Base-by-base conservation (phyloP, 2,888 invertebrate species). In the Lysandra coridon region DNA sequence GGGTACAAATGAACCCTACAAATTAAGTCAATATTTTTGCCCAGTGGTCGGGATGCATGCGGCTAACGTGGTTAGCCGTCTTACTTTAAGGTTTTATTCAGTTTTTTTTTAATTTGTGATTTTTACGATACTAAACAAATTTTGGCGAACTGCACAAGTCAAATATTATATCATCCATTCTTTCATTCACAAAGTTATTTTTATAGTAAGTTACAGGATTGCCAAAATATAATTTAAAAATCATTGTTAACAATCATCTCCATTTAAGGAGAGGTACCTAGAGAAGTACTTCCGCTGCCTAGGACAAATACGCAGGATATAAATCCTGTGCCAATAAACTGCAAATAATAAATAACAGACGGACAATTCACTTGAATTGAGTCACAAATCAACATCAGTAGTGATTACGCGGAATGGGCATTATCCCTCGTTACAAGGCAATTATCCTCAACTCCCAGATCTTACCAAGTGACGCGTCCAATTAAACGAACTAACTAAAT, bases 401-500 rank as follows among this genome's bases (percentile, higher is more conserved):
- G 75, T 74, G 82, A 83, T 83, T 81, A 83, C 77, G 49, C 10
- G 44, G 75, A 75, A 79, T 79, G 74, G 79, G 75, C 62, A 57
- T 76, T 64, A 62, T 75, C 23, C 75, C 23, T 78, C 76, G 81
- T 80, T 81, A 83, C 81, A 80, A 81, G 69, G 73, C 78, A 74
- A 80, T 81, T 79, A 80, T 83, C 81, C 82, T 83, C 84, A 84
- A 82, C 81, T 87, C 85, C 84, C 85, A 84, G 84, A 87, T 84
- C 85, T 84, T 84, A 83, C 81, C 83, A 83, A 84, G 83, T 89
- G 92, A 91, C 93, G 89, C 87, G 85, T 86, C 92, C 91, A 93
- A 93, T 93, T 93, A 93, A 88, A 87, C 84, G 80, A 86, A 89
- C 91, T 89, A 92, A 92, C 94, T 92, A 93, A 93, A 94, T 94